Percentiles rank a stretch among this genome's conserved stretches.
Conservation (phyloP, 1,140 invertebrate species). For the Stenopsyche tienmushanensis region DNA sequence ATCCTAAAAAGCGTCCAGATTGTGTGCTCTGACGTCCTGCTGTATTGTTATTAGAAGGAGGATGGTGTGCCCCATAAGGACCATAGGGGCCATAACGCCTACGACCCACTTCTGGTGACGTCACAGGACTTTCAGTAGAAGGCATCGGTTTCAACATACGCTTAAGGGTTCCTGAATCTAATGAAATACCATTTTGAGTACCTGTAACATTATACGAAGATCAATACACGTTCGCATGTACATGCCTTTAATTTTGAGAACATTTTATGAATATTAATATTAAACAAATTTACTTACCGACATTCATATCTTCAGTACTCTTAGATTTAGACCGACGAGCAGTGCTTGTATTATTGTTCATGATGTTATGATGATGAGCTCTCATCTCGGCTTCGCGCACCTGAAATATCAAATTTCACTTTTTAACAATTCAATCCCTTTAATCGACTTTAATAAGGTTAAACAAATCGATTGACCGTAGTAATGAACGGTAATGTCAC, state of each 20-base stretch:
- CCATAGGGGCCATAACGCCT: slow-evolving; percentile 63
- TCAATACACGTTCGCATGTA: neutral
- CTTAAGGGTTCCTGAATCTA: slow-evolving; percentile 86
- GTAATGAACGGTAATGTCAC: too few relatives aligned
- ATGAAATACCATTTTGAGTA: slow-evolving; percentile 49
- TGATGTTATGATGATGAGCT: slow-evolving; percentile 64
- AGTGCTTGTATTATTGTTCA: slow-evolving; percentile 67
- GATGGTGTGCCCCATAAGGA: slow-evolving; percentile 27
- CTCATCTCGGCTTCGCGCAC: slow-evolving; percentile 62
- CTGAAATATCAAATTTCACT: slow-evolving; percentile 46
- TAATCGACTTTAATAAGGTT: too few relatives aligned
- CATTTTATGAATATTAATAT: neutral
- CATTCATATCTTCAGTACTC: slow-evolving; percentile 86
- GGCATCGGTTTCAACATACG: slow-evolving; percentile 92
- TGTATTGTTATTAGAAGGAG: slow-evolving; percentile 45
- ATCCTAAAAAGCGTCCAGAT: slow-evolving; percentile 52
- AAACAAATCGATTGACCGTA: too few relatives aligned
- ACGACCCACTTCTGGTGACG: slow-evolving; percentile 83
- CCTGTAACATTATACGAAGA: slow-evolving; percentile 18
- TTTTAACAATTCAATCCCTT: neutral
- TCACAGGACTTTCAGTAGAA: slow-evolving; percentile 81
- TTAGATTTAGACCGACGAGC: slow-evolving; percentile 75
- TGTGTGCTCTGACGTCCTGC: slow-evolving; percentile 45
- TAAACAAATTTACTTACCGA: slow-evolving; percentile 47
- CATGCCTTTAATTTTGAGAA: neutral